These are phyloP conservation scores for Vulpes vulpes DNA, from an alignment of 2,113 vertebrate genomes.

Conservation along the genomic window DNA sequence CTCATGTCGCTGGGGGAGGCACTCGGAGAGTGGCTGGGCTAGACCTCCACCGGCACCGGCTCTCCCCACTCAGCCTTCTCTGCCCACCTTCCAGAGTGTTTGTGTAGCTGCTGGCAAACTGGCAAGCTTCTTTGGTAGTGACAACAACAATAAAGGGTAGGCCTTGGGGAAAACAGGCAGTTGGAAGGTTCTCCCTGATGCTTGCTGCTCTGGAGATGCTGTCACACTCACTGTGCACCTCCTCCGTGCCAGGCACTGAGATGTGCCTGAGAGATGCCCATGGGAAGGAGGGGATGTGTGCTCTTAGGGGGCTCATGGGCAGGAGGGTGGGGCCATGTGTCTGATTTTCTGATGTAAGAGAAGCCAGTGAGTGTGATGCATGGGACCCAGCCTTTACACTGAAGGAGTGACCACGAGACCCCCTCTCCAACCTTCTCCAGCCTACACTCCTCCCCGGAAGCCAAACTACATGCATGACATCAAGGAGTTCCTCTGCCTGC, in stretches of 20 bases:
- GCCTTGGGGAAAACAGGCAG: neutral
- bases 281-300: no score
- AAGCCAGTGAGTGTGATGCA: neutral
- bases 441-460: neutral
- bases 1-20: neutral
- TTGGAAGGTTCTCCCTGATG: neutral
- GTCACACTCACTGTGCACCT: neutral
- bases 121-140: neutral
- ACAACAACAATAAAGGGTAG: neutral
- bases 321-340: fast-evolving
- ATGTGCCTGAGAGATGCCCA: neutral
- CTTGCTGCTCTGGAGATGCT: neutral
- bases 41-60: neutral
- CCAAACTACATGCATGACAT: neutral
- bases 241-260: neutral
- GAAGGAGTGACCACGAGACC: no score
- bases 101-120: neutral
- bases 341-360: neutral
- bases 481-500: neutral
- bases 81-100: neutral
- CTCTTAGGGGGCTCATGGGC: neutral
- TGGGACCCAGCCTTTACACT: neutral
- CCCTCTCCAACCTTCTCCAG: neutral
- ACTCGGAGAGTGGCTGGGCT: conserved; percentile 40
- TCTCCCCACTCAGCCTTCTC: neutral